Evolutionary conservation across 53 echinoderm and acorn worm genomes (phyloP), one percentile per base, ranked within the genome.

Genomic region (Paelopatides confundens): DNA sequence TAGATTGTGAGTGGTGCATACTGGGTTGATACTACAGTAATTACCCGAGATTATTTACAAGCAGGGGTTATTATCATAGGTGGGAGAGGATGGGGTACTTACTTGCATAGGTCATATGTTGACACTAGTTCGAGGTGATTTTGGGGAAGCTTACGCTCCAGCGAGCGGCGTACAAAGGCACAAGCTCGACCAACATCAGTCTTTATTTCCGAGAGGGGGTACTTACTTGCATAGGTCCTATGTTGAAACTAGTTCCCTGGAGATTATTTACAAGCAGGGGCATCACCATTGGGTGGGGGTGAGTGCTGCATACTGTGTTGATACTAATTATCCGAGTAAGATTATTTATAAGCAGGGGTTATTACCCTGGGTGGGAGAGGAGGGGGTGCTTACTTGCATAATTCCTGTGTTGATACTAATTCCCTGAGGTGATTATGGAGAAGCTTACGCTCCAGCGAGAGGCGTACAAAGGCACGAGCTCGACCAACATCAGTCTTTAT

Each of bases 351-450:
- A n/a, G n/a, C n/a, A n/a, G n/a, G n/a, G n/a, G n/a, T n/a, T n/a
- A n/a, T n/a, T n/a, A n/a, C n/a, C n/a, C n/a, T n/a, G n/a, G n/a
- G 39, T 43, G 12, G 12, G 43, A 9, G 43, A 43, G 43, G 12
- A 43, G 43, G 8, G 23, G 7, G 6, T 5, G 87, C 95, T 94
- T 65, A 99, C 99, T 92, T 99, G 95, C 94, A 94, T 32, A 99
- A 91, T 86, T 99, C 99, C 69, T 95, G 93, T 81, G 96, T 93
- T 62, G 94, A 94, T 36, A 99, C 91, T 68, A 99, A 89, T 77
- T 96, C 91, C 91, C 95, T 95, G 92, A 99, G 90, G 85, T 99
- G 99, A 76, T 95, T 99, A 81, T 95, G 94, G 9, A 99, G 93
- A 23, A 99, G 90, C 89, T 99, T 99, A 46, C 99, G 92, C 92